Evolutionary conservation across 2,888 invertebrate genomes (phyloP).

Genomic region (Apantesis nais): DNA sequence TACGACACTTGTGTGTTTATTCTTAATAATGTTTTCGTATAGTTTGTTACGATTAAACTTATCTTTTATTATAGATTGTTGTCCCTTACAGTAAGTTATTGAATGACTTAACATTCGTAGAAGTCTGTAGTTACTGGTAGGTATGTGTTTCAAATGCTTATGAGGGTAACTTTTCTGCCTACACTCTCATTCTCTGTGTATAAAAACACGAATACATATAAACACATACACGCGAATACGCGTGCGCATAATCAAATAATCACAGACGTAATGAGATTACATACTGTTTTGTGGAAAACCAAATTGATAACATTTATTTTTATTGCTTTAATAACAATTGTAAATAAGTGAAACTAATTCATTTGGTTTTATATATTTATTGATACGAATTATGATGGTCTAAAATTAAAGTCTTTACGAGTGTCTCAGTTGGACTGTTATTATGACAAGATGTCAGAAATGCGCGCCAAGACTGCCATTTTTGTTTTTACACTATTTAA

Average conservation of each 20-base stretch:
- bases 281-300: neutral
- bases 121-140: too few relatives aligned
- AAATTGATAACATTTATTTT: neutral
- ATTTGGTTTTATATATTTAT: neutral
- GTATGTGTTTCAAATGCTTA: too few relatives aligned
- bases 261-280: neutral
- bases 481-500: neutral
- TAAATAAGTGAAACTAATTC: neutral
- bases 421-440: neutral
- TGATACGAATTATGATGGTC: neutral
- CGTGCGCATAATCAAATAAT: neutral
- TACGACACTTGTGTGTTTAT: neutral
- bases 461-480: neutral
- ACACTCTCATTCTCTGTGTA: too few relatives aligned
- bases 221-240: neutral
- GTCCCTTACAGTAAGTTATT: neutral
- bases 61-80: neutral
- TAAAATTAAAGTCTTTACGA: neutral
- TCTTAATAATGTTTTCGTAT: neutral
- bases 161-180: too few relatives aligned
- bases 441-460: neutral
- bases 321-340: neutral
- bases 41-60: neutral
- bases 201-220: neutral
- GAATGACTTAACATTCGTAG: neutral